Percentiles rank a stretch among this genome's conserved stretches.
These are phyloP conservation scores for Crenuchus spilurus DNA, from an alignment of 2,797 vertebrate genomes.

Conservation along the genomic window DNA sequence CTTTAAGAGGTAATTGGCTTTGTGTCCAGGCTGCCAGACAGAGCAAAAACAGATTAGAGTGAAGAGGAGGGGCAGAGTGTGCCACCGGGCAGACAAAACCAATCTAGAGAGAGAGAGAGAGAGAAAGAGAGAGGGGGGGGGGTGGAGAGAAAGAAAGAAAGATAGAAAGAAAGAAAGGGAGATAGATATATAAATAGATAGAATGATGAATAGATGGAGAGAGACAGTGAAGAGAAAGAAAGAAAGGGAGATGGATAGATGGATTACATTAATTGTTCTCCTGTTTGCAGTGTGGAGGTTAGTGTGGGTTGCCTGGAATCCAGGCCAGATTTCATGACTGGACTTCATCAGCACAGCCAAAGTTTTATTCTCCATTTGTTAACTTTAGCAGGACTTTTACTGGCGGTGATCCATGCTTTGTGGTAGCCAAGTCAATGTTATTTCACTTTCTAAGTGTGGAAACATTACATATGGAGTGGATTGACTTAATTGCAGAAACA, in stretches of 20 bases:
- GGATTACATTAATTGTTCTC: not conserved
- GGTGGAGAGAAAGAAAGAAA: not conserved
- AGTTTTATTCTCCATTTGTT: not conserved
- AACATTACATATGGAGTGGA: slow-evolving; percentile 13
- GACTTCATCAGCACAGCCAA: slow-evolving; percentile 20
- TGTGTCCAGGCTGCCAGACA: slow-evolving; percentile 75
- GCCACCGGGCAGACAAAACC: slow-evolving; percentile 53
- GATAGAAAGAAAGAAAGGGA: too few relatives aligned
- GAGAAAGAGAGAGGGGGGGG: not conserved
- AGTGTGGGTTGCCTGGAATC: not conserved
- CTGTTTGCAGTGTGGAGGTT: not conserved
- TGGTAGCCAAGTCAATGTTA: not conserved
- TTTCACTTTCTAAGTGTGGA: not conserved
- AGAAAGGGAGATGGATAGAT: not conserved
- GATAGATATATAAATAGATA: not conserved
- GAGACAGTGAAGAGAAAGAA: not conserved
- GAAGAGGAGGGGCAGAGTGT: slow-evolving; percentile 52
- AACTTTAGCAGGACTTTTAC: not conserved
- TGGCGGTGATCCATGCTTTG: not conserved
- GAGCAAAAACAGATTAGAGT: slow-evolving; percentile 79
- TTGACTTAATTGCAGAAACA: slow-evolving; percentile 4
- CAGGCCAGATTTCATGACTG: not conserved
- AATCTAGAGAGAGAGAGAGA: slow-evolving; percentile 23
- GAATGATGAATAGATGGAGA: not conserved
- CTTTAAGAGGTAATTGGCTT: slow-evolving; percentile 81